A percentile compares a stretch with the other conserved stretches of the same genome.
phyloP scores from a whole-genome alignment of 2,888 invertebrate genomes.

The Lathronympha strigana region DNA sequence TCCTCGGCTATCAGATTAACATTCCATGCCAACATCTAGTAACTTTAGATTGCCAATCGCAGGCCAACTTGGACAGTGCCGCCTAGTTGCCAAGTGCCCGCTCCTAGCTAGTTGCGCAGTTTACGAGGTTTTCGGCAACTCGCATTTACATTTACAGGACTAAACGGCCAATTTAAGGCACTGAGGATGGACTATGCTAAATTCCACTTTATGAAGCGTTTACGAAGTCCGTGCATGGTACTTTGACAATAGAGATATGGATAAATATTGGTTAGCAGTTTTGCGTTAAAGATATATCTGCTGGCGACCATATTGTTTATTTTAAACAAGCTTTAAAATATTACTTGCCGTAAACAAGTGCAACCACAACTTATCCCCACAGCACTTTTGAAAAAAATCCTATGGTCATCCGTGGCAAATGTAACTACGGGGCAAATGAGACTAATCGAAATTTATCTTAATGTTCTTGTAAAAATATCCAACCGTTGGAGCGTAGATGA shows the following conservation, averaged over 20 bases:
- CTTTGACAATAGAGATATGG: neutral
- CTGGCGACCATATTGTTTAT: too few species aligned
- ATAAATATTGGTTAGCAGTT: neutral
- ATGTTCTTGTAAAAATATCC: too few species aligned
- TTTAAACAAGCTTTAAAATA: too few species aligned
- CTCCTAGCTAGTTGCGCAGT: neutral
- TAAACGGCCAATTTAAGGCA: slow-evolving; percentile 1
- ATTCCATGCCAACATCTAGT: slow-evolving; percentile 17
- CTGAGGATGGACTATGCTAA: neutral
- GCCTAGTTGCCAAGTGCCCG: slow-evolving; percentile 19
- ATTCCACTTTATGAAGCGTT: neutral
- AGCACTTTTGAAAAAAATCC: too few species aligned
- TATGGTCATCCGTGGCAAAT: too few species aligned
- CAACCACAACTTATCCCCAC: too few species aligned
- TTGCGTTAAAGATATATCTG: too few species aligned
- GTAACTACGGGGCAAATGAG: too few species aligned
- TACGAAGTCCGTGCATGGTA: neutral
- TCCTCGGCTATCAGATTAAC: neutral
- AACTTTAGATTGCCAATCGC: slow-evolving; percentile 40
- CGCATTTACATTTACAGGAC: slow-evolving; percentile 14
- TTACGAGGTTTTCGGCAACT: slow-evolving; percentile 9
- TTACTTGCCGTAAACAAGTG: too few species aligned
- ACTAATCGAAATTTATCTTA: too few species aligned
- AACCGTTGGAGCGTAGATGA: too few species aligned
- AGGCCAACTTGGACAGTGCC: slow-evolving; percentile 25